Percentiles rank a stretch among this genome's conserved stretches.
Conservation (phyloP, 1,140 invertebrate species). For the Sycophaga agraensis region DNA sequence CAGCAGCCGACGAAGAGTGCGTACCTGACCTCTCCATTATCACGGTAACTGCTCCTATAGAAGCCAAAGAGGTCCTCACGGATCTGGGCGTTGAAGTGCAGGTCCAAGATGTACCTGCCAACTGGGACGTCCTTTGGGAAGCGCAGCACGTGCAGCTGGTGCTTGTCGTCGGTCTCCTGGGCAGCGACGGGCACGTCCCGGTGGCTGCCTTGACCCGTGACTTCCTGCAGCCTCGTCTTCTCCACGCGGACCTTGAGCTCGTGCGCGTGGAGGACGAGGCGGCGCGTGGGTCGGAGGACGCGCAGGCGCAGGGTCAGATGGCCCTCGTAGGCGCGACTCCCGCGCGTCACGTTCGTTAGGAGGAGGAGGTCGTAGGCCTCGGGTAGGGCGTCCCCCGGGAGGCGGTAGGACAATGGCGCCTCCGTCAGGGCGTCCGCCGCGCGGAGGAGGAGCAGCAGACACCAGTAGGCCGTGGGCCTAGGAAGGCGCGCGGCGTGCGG, state of each 20-base stretch:
- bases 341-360: conserved; percentile 24
- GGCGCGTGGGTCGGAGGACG: conserved; percentile 23
- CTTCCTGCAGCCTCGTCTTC: conserved; percentile 6
- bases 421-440: too few relatives aligned
- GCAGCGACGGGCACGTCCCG: conserved; percentile 13
- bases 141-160: conserved; percentile 37
- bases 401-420: too few relatives aligned
- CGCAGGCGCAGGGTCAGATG: conserved; percentile 28
- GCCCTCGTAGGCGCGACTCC: conserved; percentile 35
- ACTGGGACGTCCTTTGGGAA: conserved; percentile 7
- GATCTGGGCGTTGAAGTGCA: conserved; percentile 46
- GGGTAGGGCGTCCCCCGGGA: conserved; percentile 35
- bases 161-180: conserved; percentile 29
- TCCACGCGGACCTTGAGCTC: conserved; percentile 30
- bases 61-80: conserved; percentile 59
- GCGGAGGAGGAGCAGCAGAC: too few relatives aligned
- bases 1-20: conserved; percentile 23
- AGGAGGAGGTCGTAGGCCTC: conserved; percentile 34
- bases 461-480: too few relatives aligned
- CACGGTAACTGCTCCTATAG: conserved; percentile 60
- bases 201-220: background rate
- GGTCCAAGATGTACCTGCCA: conserved; percentile 30
- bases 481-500: too few relatives aligned
- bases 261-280: conserved; percentile 33
- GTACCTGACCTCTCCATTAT: conserved; percentile 38